A percentile compares a stretch with the other conserved stretches of the same genome.
These are phyloP conservation scores for Masnerella sp. DNA, from an alignment of 2,888 invertebrate genomes.

Conservation along the genomic window DNA sequence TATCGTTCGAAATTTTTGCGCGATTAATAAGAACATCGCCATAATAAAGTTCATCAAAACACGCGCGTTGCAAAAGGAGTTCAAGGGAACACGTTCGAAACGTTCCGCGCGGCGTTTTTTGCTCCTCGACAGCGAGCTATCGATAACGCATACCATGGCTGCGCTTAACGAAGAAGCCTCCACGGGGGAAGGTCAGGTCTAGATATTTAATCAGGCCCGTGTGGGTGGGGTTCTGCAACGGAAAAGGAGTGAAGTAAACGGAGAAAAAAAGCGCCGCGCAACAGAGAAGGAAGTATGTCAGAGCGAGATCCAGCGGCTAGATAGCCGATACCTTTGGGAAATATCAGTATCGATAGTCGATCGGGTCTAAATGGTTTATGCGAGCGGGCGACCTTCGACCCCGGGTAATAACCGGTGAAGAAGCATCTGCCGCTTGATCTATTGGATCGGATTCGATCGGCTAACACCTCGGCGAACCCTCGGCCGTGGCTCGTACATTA, in stretches of 20 bases:
- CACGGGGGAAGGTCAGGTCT: slow-evolving; percentile 61
- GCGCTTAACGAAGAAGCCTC: slow-evolving; percentile 52
- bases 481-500: slow-evolving; percentile 46
- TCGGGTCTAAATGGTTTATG: slow-evolving; percentile 77
- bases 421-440: slow-evolving; percentile 74
- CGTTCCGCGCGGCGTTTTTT: slow-evolving; percentile 1
- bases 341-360: slow-evolving; percentile 76
- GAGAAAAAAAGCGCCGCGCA: slow-evolving; percentile 20
- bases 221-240: slow-evolving; percentile 69
- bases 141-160: slow-evolving; percentile 51
- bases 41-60: slow-evolving; percentile 45
- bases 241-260: slow-evolving; percentile 49
- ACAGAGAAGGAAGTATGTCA: slow-evolving; percentile 61
- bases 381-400: slow-evolving; percentile 76
- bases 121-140: slow-evolving; percentile 24
- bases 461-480: slow-evolving; percentile 70
- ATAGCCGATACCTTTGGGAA: slow-evolving; percentile 75
- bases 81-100: slow-evolving; percentile 43
- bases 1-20: slow-evolving; percentile 19
- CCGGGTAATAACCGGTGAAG: slow-evolving; percentile 74
- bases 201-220: slow-evolving; percentile 71
- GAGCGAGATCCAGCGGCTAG: slow-evolving; percentile 68
- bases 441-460: slow-evolving; percentile 73
- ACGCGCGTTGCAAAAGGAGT: slow-evolving; percentile 45
- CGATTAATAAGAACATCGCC: slow-evolving; percentile 22